Evolutionary conservation across 1,140 invertebrate species (phyloP).

Genomic region (Branchinecta lindahli): DNA sequence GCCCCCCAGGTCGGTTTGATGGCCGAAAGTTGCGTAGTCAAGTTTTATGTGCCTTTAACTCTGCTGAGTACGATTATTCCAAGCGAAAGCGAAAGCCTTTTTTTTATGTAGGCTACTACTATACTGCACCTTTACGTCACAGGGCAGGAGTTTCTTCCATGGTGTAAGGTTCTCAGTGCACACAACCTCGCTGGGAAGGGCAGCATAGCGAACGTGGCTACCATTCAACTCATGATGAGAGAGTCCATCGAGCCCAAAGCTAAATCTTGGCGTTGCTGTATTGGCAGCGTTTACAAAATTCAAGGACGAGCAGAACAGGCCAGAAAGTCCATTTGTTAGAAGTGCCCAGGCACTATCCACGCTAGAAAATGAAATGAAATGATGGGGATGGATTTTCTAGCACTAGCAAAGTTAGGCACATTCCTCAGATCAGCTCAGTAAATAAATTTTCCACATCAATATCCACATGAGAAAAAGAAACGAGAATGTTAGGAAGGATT

Average conservation of each 20-base stretch:
- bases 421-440: too few relatives aligned
- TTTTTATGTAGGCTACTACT: too few relatives aligned
- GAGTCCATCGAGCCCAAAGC: slow-evolving; percentile 58
- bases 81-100: too few relatives aligned
- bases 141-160: slow-evolving; percentile 91
- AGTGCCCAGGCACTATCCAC: slow-evolving; percentile 72
- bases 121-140: slow-evolving; percentile 50
- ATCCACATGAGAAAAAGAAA: too few relatives aligned
- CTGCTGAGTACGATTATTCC: too few relatives aligned
- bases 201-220: slow-evolving; percentile 58
- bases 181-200: slow-evolving; percentile 81
- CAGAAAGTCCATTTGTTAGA: slow-evolving; percentile 73
- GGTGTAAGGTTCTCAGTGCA: slow-evolving; percentile 98
- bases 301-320: slow-evolving; percentile 84
- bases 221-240: slow-evolving; percentile 35
- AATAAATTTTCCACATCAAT: too few relatives aligned
- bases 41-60: too few relatives aligned
- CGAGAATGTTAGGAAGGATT: too few relatives aligned
- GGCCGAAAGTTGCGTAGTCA: too few relatives aligned
- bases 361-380: slow-evolving; percentile 26
- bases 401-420: not conserved
- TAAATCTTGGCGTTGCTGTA: slow-evolving; percentile 64
- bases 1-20: too few relatives aligned
- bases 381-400: slow-evolving; percentile 13
- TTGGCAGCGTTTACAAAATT: slow-evolving; percentile 87